A percentile compares a stretch with the other conserved stretches of the same genome.
Conservation (phyloP, 2,113 vertebrate species). For the Phyllostomus hastatus region DNA sequence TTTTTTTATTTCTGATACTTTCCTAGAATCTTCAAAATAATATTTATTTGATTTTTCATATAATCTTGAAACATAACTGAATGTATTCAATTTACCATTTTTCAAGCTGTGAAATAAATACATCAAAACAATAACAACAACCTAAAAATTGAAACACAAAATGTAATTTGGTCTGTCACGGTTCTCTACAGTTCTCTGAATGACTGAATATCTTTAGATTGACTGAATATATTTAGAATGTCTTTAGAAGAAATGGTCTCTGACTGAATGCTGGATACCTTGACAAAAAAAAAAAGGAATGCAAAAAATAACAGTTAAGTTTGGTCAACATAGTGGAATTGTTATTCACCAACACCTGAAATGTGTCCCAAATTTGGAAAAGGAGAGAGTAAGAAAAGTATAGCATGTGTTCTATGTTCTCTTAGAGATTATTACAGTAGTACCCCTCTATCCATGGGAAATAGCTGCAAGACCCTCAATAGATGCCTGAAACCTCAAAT, state of each 20-base stretch:
- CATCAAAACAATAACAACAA: background rate
- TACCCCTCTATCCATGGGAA: background rate
- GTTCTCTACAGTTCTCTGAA: background rate
- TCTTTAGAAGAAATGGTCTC: background rate
- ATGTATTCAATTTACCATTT: background rate
- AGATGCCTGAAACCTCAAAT: background rate
- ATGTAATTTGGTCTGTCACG: background rate
- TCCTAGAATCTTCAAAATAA: background rate
- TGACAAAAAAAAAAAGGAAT: background rate
- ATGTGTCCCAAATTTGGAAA: background rate
- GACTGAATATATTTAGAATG: slow-evolving; percentile 29
- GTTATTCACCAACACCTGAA: background rate
- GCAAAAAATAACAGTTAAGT: background rate
- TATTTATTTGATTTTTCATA: background rate
- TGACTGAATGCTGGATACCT: background rate
- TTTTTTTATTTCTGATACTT: background rate
- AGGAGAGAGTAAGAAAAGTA: background rate
- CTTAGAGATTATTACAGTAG: background rate
- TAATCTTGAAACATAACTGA: background rate
- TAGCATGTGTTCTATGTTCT: background rate
- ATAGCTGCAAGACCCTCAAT: background rate
- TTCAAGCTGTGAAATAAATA: background rate
- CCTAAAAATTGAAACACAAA: background rate
- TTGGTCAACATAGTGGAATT: background rate
- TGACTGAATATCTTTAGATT: background rate